phyloP scores from a whole-genome alignment of 2,797 vertebrate genomes.

The Aratinga solstitialis region DNA sequence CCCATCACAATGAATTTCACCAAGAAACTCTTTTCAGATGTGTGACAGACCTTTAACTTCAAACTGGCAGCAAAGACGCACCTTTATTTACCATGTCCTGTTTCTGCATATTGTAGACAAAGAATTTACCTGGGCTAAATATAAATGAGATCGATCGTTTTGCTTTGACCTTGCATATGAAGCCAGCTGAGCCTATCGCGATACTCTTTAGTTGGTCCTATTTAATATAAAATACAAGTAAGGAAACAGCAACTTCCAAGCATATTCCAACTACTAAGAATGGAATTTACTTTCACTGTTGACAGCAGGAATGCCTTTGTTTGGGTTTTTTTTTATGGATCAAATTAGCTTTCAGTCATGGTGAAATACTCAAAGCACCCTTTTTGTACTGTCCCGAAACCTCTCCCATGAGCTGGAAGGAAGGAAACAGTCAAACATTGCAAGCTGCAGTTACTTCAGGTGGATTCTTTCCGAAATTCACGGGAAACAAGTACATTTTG shows the following conservation, averaged over 20 bases:
- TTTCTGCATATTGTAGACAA: neutral
- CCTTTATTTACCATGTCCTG: neutral
- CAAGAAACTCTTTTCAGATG: neutral
- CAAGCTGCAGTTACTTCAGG: neutral
- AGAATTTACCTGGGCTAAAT: neutral
- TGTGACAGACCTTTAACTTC: neutral
- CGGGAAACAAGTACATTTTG: neutral
- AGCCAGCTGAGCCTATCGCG: neutral
- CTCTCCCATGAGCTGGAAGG: neutral
- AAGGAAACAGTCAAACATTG: neutral
- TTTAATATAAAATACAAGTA: neutral
- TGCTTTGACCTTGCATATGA: neutral
- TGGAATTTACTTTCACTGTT: neutral
- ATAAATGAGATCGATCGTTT: neutral
- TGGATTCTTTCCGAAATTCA: neutral
- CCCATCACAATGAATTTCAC: neutral
- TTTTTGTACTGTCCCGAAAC: neutral
- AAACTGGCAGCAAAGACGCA: neutral
- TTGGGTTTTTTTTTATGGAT: neutral
- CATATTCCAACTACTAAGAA: neutral
- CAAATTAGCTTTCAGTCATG: neutral
- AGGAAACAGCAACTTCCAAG: neutral
- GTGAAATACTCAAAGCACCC: neutral
- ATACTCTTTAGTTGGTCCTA: neutral
- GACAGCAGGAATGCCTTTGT: neutral